Conservation (phyloP, 2,797 vertebrate species). For the Gymnoscopelus braueri region DNA sequence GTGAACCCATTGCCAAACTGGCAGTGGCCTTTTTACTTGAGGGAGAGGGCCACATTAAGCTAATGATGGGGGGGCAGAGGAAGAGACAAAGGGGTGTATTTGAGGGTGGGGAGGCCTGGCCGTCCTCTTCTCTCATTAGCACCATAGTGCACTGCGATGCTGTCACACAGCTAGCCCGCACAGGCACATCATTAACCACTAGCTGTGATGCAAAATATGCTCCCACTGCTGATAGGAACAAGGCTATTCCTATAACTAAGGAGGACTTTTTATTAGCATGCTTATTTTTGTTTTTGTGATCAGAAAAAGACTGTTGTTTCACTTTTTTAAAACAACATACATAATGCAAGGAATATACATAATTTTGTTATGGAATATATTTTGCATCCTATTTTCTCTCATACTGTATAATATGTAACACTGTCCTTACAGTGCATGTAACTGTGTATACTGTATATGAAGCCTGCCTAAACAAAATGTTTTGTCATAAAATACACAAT, state of each 20-base stretch:
- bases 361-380: too few relatives aligned
- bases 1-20: slow-evolving; percentile 80
- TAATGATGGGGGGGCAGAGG: slow-evolving; percentile 77
- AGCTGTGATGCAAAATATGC: slow-evolving; percentile 55
- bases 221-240: slow-evolving; percentile 12
- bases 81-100: slow-evolving; percentile 71
- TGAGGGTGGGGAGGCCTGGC: slow-evolving; percentile 65
- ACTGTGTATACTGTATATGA: too few relatives aligned
- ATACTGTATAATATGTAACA: too few relatives aligned
- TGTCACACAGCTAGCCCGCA: slow-evolving; percentile 75
- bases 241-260: not conserved
- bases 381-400: too few relatives aligned
- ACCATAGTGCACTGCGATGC: slow-evolving; percentile 75
- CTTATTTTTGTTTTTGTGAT: too few relatives aligned
- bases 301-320: too few relatives aligned
- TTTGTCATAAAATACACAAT: too few relatives aligned
- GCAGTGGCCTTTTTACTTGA: slow-evolving; percentile 75
- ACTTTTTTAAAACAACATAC: too few relatives aligned
- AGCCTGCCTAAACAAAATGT: too few relatives aligned
- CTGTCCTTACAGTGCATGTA: too few relatives aligned
- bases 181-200: slow-evolving; percentile 77
- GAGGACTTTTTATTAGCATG: too few relatives aligned
- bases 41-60: slow-evolving; percentile 76
- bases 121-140: slow-evolving; percentile 80
- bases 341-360: too few relatives aligned